Evolutionary conservation across 2,888 invertebrate genomes (phyloP), one percentile per base, ranked within the genome.

Genomic region (Hyles lineata): DNA sequence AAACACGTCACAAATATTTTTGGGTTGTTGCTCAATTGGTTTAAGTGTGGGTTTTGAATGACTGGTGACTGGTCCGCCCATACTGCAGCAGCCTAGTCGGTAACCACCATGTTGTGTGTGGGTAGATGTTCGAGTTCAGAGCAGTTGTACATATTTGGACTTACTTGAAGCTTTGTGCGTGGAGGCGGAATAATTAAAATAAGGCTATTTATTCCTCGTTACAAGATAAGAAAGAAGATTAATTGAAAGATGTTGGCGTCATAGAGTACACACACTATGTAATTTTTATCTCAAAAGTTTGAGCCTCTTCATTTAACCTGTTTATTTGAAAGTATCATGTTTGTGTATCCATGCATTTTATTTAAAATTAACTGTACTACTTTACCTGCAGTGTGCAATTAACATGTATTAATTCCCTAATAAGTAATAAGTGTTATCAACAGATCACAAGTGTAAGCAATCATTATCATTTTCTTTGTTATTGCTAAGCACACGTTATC

Each of bases 21-120:
- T 86, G 86, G 84, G 80, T 77, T 83, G 79, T 89, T 89, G 84
- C 85, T 87, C 84, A 89, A 87, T 80, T 80, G 43, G 78, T 79
- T 82, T 76, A 84, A 84, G 88, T 89, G 89, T 90, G 87, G 89
- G 90, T 79, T 85, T 81, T 63, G 72, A 73, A 75, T 81, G 83
- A 89, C 50, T 74, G 59, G 75, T 81, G 83, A 89, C 91, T 85
- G 80, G 91, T 89, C 91, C 92, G 91, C 92, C 92, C 87, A 90
- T 86, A 79, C 83, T 80, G 77, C 78, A 77, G 77, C 75, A 74
- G 73, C 78, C 72, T 75, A 75, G 72, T 76, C 76, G 79, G 79
- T 80, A 75, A 76, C 77, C 76, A 78, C 77, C 75, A 75, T 76
- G 77, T 79, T 74, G 74, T 75, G 88, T 84, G 89, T 91, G 87